Percentiles rank a stretch among this genome's conserved stretches.
phyloP scores from a whole-genome alignment of 2,797 vertebrate species.

The Sebastes trivittatus region DNA sequence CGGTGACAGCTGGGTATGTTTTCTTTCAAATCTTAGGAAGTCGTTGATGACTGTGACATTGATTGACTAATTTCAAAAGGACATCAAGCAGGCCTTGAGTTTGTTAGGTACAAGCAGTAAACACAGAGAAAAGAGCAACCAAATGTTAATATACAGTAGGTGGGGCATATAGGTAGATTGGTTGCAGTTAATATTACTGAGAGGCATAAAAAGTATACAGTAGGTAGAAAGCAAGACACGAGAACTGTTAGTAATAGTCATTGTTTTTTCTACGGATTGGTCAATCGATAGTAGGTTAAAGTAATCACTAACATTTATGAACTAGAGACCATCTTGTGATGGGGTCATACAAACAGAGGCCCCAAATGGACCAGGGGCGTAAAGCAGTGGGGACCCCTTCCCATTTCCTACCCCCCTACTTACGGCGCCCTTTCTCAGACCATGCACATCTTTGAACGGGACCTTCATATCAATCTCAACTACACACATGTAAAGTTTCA shows the following conservation, averaged over 20 bases:
- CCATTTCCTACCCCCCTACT: too few relatives aligned
- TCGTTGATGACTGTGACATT: constrained; percentile 11
- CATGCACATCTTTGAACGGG: rapidly evolving
- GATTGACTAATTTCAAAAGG: constrained; percentile 43
- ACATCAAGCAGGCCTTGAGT: constrained; percentile 15
- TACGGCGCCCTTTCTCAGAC: too few relatives aligned
- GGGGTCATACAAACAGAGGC: too few relatives aligned
- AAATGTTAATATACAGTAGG: background rate
- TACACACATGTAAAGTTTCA: too few relatives aligned
- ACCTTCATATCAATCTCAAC: too few relatives aligned
- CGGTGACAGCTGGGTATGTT: constrained; percentile 36
- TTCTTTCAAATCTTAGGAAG: constrained; percentile 17
- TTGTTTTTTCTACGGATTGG: background rate
- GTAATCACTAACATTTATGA: constrained; percentile 15
- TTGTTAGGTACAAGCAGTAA: background rate
- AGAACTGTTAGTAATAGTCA: too few relatives aligned
- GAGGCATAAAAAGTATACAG: background rate
- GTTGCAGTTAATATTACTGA: background rate
- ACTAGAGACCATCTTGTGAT: background rate
- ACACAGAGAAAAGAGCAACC: constrained; percentile 4
- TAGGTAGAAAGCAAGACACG: too few relatives aligned
- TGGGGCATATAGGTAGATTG: background rate
- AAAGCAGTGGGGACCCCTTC: too few relatives aligned
- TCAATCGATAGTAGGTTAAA: background rate
- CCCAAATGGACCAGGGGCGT: too few relatives aligned